Evolutionary conservation across 2,888 invertebrate species (phyloP).

Genomic region (Hydrotaea cyrtoneurina): DNA sequence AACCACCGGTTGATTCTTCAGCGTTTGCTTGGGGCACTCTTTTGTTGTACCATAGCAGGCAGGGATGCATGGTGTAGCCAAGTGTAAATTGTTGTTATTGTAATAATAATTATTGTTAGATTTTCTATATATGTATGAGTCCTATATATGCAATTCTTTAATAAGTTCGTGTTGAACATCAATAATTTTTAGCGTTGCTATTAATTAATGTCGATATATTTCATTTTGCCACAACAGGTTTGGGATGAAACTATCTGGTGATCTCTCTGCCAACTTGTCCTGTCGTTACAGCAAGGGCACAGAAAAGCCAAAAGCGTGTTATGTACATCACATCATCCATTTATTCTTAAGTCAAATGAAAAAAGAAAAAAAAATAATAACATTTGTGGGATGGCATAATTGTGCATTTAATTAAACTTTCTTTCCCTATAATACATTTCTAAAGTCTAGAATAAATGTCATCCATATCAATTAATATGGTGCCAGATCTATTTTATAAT

Average conservation of each 20-base stretch:
- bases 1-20: constrained; percentile 64
- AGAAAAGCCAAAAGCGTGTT: neutral
- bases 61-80: constrained; percentile 26
- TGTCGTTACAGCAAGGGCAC: neutral
- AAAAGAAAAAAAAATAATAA: neutral
- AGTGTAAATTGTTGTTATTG: constrained; percentile 45
- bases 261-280: neutral
- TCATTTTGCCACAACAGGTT: constrained; percentile 39
- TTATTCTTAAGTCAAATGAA: neutral
- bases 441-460: too few relatives aligned
- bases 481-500: too few relatives aligned
- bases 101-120: constrained; percentile 22
- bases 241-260: constrained; percentile 12
- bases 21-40: neutral
- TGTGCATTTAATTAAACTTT: too few relatives aligned
- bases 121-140: neutral
- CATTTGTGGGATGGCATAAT: neutral
- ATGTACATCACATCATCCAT: neutral
- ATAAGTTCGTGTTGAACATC: constrained; percentile 38
- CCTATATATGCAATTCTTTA: neutral
- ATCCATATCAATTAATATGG: too few relatives aligned
- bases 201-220: constrained; percentile 39
- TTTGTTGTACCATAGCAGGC: neutral
- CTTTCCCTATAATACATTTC: too few relatives aligned
- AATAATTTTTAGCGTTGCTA: constrained; percentile 32